Evolutionary conservation across 2,797 vertebrate genomes (phyloP).

Genomic region (Lutjanus argentimaculatus): DNA sequence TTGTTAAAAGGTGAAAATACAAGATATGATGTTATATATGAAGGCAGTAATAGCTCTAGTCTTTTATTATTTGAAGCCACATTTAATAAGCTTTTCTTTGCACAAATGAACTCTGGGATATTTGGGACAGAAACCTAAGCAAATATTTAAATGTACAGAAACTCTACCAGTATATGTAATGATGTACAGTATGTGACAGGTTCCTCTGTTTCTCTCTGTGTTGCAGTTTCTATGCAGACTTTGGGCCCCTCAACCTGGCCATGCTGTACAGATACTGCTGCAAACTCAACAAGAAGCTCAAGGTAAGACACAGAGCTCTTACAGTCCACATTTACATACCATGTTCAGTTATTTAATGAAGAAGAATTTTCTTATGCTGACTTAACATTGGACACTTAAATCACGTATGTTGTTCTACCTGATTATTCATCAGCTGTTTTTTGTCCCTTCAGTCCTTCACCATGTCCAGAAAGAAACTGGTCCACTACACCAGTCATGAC

Average conservation of each 20-base stretch:
- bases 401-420: not conserved
- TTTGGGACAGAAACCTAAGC: not conserved
- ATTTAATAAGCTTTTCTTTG: not conserved
- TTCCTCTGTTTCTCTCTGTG: conserved; percentile 20
- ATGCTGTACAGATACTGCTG: conserved; percentile 95
- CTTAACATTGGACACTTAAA: not conserved
- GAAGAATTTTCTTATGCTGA: no score
- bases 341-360: not conserved
- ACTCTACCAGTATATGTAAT: not conserved
- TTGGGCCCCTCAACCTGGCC: conserved; percentile 94
- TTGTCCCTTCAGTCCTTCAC: conserved; percentile 89
- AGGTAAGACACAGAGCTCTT: conserved; percentile 81
- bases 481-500: conserved; percentile 92
- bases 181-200: not conserved
- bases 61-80: not conserved
- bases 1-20: no score
- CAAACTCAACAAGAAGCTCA: conserved; percentile 95
- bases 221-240: conserved; percentile 95
- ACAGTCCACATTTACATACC: not conserved
- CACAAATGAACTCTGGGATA: no score
- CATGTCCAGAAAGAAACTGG: conserved; percentile 91
- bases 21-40: no score
- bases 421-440: not conserved
- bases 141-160: not conserved
- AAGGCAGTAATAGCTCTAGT: no score